Evolutionary conservation across 2,113 vertebrate species (phyloP).

Genomic region (Bos taurus): ARS-UCD2.0 NC_037339.1:74786501-74787000

Average conservation of each 20-base stretch:
- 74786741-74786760: neutral
- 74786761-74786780: neutral
- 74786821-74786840: neutral
- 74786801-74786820: neutral
- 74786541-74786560: neutral
- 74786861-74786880: neutral
- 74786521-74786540: neutral
- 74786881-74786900: neutral
- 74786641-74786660: neutral
- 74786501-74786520: neutral
- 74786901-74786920: neutral
- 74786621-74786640: neutral
- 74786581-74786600: neutral
- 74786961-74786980: neutral
- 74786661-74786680: neutral
- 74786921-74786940: neutral
- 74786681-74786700: neutral
- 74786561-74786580: neutral
- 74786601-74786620: neutral
- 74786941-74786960: neutral
- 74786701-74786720: neutral
- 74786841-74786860: neutral
- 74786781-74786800: neutral
- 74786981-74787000: neutral
- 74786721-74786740: neutral